A percentile compares a stretch with the other conserved stretches of the same genome.
Conservation (phyloP, 1,140 invertebrate species). For the Drosophila subobscura region DNA sequence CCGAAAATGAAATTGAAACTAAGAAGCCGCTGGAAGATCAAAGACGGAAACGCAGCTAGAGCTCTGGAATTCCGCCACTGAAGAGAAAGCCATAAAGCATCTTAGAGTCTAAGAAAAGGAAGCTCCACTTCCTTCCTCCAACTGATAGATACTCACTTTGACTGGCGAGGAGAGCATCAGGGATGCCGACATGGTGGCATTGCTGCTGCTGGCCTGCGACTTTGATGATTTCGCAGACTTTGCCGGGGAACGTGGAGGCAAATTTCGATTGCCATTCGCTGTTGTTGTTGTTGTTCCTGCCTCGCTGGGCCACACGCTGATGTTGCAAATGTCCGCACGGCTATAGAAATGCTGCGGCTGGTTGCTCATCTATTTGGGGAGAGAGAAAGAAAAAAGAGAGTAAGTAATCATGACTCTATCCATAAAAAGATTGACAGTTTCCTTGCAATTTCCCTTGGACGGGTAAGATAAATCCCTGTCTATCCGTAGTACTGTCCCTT, state of each 20-base stretch:
- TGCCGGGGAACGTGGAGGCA: constrained; percentile 72
- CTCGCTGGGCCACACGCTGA: constrained; percentile 23
- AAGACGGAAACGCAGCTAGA: background rate
- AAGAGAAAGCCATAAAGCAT: constrained; percentile 10
- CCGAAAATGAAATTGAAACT: constrained; percentile 37
- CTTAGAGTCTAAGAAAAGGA: background rate
- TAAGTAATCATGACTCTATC: no score
- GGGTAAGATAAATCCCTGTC: background rate
- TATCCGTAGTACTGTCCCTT: constrained; percentile 45
- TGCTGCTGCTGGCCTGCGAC: constrained; percentile 72
- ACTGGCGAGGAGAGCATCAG: constrained; percentile 43
- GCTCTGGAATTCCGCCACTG: background rate
- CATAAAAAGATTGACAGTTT: background rate
- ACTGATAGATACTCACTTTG: constrained; percentile 61
- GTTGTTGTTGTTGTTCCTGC: constrained; percentile 2
- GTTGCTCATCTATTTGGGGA: constrained; percentile 17
- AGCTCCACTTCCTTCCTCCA: background rate
- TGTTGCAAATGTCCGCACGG: constrained; percentile 75
- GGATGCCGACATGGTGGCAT: constrained; percentile 66
- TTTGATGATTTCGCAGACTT: constrained; percentile 63
- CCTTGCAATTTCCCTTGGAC: constrained; percentile 3
- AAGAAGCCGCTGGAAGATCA: background rate
- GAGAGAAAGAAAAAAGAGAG: constrained; percentile 2
- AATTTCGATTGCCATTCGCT: constrained; percentile 46
- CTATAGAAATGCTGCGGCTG: constrained; percentile 58